phyloP scores from a whole-genome alignment of 2,797 vertebrate genomes.

The Spondyliosoma cantharus region DNA sequence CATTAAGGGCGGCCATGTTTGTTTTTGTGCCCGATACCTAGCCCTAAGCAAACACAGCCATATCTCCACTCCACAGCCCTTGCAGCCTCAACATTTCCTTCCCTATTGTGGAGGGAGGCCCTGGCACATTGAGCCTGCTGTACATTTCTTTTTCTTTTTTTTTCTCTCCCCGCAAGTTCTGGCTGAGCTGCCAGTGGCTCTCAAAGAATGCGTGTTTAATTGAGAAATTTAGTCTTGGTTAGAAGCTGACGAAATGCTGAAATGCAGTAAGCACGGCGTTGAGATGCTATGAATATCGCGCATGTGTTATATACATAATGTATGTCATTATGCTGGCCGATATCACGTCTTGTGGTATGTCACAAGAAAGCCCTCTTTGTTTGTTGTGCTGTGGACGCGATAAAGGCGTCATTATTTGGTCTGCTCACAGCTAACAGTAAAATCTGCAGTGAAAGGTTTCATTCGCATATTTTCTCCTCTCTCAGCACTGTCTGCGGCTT shows the following conservation, averaged over 20 bases:
- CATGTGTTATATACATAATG: conserved; percentile 66
- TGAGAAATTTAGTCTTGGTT: conserved; percentile 75
- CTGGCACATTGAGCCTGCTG: conserved; percentile 64
- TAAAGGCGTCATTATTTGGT: conserved; percentile 81
- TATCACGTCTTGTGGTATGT: conserved; percentile 76
- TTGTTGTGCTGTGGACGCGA: conserved; percentile 64
- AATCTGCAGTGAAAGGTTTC: conserved; percentile 77
- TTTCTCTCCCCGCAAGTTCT: conserved; percentile 31
- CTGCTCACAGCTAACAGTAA: conserved; percentile 69
- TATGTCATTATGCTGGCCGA: conserved; percentile 71
- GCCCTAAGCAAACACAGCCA: conserved; percentile 83
- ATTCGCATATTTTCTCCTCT: conserved; percentile 77
- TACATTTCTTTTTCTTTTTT: conserved; percentile 22
- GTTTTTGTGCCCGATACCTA: conserved; percentile 85
- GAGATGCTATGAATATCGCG: conserved; percentile 64
- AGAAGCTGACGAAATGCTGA: conserved; percentile 66
- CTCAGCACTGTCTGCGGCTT: conserved; percentile 72
- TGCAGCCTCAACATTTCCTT: conserved; percentile 81
- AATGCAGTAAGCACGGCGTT: conserved; percentile 48
- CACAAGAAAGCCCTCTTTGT: conserved; percentile 79
- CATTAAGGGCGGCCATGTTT: conserved; percentile 85
- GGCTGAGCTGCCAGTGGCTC: conserved; percentile 68
- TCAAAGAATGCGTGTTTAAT: conserved; percentile 81
- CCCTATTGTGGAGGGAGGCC: conserved; percentile 72
- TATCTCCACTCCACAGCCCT: conserved; percentile 81